These are phyloP conservation scores for Ataeniobius toweri DNA, from an alignment of 2,797 vertebrate species.

Conservation along the genomic window DNA sequence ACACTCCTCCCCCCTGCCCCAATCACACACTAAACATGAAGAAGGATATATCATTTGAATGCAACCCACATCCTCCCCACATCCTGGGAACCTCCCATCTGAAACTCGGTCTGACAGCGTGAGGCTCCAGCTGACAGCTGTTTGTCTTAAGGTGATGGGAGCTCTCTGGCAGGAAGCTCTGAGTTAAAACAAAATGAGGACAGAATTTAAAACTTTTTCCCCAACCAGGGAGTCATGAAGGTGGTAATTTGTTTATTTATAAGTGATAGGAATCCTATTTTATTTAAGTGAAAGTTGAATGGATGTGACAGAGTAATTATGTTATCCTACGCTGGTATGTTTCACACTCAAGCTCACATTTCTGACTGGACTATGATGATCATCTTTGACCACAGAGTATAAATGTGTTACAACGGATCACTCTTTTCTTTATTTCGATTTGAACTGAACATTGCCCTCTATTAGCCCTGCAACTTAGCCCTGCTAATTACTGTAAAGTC, in stretches of 20 bases:
- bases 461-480: constrained; percentile 8
- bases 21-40: constrained; percentile 26
- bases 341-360: constrained; percentile 10
- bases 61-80: constrained; percentile 70
- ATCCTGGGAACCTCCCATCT: constrained; percentile 69
- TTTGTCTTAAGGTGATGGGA: constrained; percentile 52
- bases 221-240: not conserved
- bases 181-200: constrained; percentile 19
- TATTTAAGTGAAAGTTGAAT: not conserved
- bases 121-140: constrained; percentile 43
- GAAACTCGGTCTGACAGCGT: constrained; percentile 58
- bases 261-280: not conserved
- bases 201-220: constrained; percentile 1
- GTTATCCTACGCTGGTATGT: not conserved
- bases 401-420: constrained; percentile 24
- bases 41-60: constrained; percentile 69
- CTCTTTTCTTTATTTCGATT: constrained; percentile 2
- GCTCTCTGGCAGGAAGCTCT: constrained; percentile 26
- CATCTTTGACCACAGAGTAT: constrained; percentile 1
- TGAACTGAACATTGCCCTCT: constrained; percentile 3
- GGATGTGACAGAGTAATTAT: not conserved
- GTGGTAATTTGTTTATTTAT: not conserved
- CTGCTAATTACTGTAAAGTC: not conserved
- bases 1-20: constrained; percentile 55
- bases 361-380: constrained; percentile 12